Conservation (phyloP, 2,797 vertebrate genomes). For the Gambusia yucatana region DNA sequence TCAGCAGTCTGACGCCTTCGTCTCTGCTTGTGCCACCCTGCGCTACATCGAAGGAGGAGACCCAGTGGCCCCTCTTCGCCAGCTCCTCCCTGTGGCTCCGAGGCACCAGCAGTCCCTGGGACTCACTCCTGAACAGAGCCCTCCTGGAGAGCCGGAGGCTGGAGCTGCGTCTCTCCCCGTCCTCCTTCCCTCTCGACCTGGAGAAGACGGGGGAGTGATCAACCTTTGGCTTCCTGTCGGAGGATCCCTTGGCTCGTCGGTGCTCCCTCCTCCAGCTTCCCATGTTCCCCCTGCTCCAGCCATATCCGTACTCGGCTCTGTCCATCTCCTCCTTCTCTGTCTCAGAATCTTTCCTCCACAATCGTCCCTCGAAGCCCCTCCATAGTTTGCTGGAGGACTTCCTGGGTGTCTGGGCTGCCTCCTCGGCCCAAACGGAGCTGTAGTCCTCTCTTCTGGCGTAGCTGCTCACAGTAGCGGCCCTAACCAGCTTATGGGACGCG, state of each 20-base stretch:
- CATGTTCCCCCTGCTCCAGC: constrained; percentile 69
- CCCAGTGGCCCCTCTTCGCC: constrained; percentile 77
- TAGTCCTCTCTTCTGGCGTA: constrained; percentile 77
- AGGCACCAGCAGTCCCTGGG: constrained; percentile 81
- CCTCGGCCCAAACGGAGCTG: constrained; percentile 71
- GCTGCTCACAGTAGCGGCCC: constrained; percentile 83
- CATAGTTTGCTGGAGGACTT: constrained; percentile 74
- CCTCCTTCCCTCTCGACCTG: constrained; percentile 72
- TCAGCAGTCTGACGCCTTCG: constrained; percentile 61
- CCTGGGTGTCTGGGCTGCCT: constrained; percentile 49
- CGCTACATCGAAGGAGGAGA: constrained; percentile 84
- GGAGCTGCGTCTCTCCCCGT: constrained; percentile 77
- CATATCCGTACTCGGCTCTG: constrained; percentile 73
- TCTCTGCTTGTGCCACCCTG: constrained; percentile 58
- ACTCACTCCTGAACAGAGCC: constrained; percentile 82
- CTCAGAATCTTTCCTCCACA: constrained; percentile 79
- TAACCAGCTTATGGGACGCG: constrained; percentile 82
- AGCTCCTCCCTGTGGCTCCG: constrained; percentile 64
- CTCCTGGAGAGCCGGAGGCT: constrained; percentile 79
- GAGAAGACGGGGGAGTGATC: constrained; percentile 71
- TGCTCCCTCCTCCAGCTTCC: constrained; percentile 76
- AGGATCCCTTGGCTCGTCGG: constrained; percentile 60
- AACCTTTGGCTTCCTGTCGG: constrained; percentile 69
- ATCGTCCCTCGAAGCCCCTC: constrained; percentile 79
- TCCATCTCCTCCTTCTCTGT: constrained; percentile 74